These are phyloP conservation scores for Mesaphorura yosii DNA, from an alignment of 1,140 invertebrate genomes.

Conservation along the genomic window DNA sequence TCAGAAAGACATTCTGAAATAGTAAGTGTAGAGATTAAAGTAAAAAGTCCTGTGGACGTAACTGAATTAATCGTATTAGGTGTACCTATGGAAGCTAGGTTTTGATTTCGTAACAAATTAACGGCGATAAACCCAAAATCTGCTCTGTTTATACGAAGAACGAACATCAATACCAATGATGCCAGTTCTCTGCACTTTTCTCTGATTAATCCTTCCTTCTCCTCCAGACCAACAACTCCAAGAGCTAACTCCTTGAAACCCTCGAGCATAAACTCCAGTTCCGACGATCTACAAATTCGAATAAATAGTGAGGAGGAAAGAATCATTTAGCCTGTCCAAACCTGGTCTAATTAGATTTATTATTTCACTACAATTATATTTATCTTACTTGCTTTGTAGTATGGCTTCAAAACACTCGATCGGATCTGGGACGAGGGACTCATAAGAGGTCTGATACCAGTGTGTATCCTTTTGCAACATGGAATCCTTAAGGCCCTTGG, in stretches of 20 bases:
- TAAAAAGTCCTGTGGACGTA: not conserved
- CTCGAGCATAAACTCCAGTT: constrained; percentile 24
- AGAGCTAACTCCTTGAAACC: constrained; percentile 22
- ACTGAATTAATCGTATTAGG: not conserved
- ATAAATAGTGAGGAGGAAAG: not conserved
- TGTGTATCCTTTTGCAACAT: too few relatives aligned
- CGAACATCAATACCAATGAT: too few relatives aligned
- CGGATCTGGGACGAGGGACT: too few relatives aligned
- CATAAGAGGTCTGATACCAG: too few relatives aligned
- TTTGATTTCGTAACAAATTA: constrained; percentile 11
- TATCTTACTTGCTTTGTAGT: too few relatives aligned
- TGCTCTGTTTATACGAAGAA: constrained; percentile 5
- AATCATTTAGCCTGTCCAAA: constrained; percentile 5
- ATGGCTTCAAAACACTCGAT: too few relatives aligned
- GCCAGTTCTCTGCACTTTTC: constrained; percentile 14
- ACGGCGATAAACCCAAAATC: constrained; percentile 10
- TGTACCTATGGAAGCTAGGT: constrained; percentile 11
- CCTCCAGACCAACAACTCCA: constrained; percentile 8
- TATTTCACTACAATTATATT: too few relatives aligned
- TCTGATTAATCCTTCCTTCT: not conserved
- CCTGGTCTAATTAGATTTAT: too few relatives aligned
- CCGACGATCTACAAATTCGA: constrained; percentile 9
- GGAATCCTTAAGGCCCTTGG: too few relatives aligned
- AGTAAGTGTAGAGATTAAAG: constrained; percentile 9
- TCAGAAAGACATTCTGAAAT: constrained; percentile 20